Conservation (phyloP, 2,888 invertebrate species). For the Halictus quadricinctus region DNA sequence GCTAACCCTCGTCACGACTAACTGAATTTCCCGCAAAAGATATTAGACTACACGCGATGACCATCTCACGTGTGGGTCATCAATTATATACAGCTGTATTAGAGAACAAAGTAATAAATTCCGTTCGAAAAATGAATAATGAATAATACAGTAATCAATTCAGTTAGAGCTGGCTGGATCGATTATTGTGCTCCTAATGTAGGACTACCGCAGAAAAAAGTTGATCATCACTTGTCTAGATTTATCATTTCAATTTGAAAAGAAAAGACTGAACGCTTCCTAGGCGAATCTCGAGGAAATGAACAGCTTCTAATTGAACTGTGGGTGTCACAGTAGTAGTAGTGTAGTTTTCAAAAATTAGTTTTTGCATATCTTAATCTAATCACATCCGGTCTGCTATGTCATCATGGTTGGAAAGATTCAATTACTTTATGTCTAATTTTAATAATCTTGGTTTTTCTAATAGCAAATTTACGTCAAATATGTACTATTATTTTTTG, state of each 20-base stretch:
- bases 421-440: background rate
- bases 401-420: too few species aligned
- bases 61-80: background rate
- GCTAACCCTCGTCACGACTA: background rate
- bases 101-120: constrained; percentile 1
- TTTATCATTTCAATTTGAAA: too few species aligned
- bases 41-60: background rate
- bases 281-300: background rate
- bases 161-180: background rate
- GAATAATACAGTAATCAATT: background rate
- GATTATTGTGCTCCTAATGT: background rate
- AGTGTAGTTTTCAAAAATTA: background rate
- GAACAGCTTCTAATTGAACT: background rate
- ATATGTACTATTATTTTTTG: background rate
- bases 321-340: too few species aligned
- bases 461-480: background rate
- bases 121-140: background rate
- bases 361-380: background rate
- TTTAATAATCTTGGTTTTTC: background rate
- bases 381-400: background rate
- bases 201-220: background rate
- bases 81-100: background rate
- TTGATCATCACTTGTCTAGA: background rate
- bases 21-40: background rate
- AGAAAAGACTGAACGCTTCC: background rate